A percentile compares a stretch with the other conserved stretches of the same genome.
phyloP scores from a whole-genome alignment of 1,140 invertebrate species.

The Venturia canescens region DNA sequence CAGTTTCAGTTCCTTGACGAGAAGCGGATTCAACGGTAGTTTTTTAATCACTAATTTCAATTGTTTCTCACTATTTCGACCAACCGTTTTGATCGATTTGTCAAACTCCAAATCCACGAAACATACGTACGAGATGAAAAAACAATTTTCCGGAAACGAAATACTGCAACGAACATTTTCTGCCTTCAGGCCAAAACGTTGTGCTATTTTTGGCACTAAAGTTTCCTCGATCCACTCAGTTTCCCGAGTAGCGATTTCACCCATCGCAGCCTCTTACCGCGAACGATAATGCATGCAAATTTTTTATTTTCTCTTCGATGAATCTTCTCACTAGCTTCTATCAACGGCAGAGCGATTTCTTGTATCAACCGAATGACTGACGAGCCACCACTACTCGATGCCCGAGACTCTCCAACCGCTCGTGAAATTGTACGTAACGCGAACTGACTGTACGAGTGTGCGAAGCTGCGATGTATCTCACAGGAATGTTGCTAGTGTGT shows the following conservation, averaged over 20 bases:
- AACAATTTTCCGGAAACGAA: constrained; percentile 42
- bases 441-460: background rate
- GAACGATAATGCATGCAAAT: background rate
- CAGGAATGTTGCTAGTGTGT: too few species aligned
- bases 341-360: background rate
- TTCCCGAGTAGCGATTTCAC: background rate
- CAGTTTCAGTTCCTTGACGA: background rate
- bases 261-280: background rate
- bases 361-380: background rate
- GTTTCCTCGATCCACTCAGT: constrained; percentile 31
- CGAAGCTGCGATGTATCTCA: too few species aligned
- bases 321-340: background rate
- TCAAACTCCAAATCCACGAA: constrained; percentile 48
- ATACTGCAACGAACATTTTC: constrained; percentile 31
- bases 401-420: background rate
- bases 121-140: constrained; percentile 50
- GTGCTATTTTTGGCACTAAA: constrained; percentile 32
- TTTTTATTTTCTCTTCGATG: background rate
- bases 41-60: constrained; percentile 50
- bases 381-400: background rate
- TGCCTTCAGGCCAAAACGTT: background rate
- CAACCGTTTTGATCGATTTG: background rate
- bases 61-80: background rate
- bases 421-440: background rate
- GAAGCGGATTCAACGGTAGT: fast-evolving